Conservation (phyloP, 2,797 vertebrate genomes). For the Chloroceryle amazona region DNA sequence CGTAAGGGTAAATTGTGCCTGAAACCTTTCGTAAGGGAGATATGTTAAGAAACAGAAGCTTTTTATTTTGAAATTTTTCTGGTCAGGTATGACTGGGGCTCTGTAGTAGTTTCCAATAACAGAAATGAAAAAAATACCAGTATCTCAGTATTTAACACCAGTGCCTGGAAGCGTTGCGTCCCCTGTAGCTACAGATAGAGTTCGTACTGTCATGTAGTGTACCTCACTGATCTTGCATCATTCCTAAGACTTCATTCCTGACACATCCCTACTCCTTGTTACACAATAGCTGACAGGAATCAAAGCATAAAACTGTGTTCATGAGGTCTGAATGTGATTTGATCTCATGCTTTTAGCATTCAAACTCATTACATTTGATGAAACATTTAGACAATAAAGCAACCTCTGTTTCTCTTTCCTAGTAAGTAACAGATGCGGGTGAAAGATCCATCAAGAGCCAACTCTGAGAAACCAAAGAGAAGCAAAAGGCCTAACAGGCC, state of each 20-base stretch:
- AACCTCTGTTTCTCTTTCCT: conserved; percentile 6
- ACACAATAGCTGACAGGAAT: background rate
- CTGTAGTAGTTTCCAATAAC: background rate
- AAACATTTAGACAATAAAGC: background rate
- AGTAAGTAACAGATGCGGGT: conserved; percentile 94
- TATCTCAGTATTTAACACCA: background rate
- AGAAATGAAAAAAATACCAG: background rate
- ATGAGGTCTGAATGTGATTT: background rate
- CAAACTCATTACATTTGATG: background rate
- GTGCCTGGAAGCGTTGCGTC: background rate
- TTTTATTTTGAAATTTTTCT: background rate
- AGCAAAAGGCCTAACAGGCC: conserved; percentile 89
- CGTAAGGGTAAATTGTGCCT: background rate
- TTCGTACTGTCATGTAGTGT: background rate
- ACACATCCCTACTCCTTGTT: background rate
- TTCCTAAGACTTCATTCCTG: background rate
- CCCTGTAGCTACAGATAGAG: background rate
- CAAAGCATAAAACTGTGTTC: background rate
- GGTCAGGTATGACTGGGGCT: background rate
- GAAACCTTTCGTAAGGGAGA: background rate
- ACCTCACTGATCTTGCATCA: fast-evolving
- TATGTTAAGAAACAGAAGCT: background rate
- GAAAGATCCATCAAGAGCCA: conserved; percentile 91
- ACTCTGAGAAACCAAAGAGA: conserved; percentile 92
- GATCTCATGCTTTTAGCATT: background rate